Base-by-base conservation (phyloP, 1,140 invertebrate species). In the Phortica variegata region DNA sequence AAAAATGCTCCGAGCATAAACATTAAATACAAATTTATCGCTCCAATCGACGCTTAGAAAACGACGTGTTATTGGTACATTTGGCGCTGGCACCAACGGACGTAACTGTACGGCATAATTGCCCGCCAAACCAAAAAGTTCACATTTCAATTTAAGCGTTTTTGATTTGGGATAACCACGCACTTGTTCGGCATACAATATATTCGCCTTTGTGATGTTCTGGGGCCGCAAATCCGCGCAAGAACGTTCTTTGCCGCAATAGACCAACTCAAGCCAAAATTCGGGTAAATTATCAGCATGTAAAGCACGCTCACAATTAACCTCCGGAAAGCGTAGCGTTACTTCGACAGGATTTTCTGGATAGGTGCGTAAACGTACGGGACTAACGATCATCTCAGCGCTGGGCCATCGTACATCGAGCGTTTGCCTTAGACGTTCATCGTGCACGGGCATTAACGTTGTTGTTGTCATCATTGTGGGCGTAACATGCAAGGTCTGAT, bases 1-100 rank as follows among this genome's bases (percentile, higher is more conserved):
- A 56, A 90, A 87, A 44, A 91, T 86, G 38, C 87, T 89, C 7
- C 84, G 81, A 0, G 87, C 87, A 68, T 89, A 85, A 0, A 91
- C 87, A 65, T 89, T 90, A 61, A 91, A 84, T 6, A 88, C 86
- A 60, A 88, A 91, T 65, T 89, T 84, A 42, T 89, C 84, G 17
- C 87, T 90, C 87, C 87, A 90, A 41, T 87, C 84, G 17, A 87
- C 88, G 85, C 88, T 76, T 1, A 80, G 77, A 38, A 61, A 50
- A 3, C 41, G 86, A 78, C 84, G 82, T 13, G 84, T 82, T 0
- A 81, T 83, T 2, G 83, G 82, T 31, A 84, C 78, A 44, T 83
- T 77, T 0, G 82, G 78, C 0, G 78, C 72, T 3, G 77, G 66
- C 2, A 76, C 58, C 7, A 81, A 79, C 0, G 86, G 84, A 26